phyloP scores from a whole-genome alignment of 2,888 invertebrate species.

The Alloscopus bannaensis region DNA sequence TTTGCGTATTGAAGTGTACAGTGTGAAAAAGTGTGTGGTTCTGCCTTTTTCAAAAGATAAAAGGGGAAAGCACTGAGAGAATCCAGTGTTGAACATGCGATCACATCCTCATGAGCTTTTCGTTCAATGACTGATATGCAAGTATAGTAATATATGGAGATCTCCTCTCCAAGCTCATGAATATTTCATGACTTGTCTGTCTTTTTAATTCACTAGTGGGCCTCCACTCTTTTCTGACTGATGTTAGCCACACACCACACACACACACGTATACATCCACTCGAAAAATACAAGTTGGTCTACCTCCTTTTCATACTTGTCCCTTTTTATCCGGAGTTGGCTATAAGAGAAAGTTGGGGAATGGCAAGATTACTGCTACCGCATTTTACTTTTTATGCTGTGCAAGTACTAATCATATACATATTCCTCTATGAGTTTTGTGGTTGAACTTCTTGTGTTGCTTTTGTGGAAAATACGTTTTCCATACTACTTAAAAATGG shows the following conservation, averaged over 20 bases:
- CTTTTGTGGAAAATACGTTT: too few species aligned
- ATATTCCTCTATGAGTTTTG: neutral
- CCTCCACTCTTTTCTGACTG: conserved; percentile 5
- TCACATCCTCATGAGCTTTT: neutral
- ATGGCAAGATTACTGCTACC: neutral
- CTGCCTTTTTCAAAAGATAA: too few species aligned
- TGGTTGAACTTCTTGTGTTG: neutral
- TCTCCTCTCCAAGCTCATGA: conserved; percentile 9
- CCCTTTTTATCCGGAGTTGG: too few species aligned
- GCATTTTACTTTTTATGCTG: neutral
- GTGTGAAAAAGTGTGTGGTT: too few species aligned
- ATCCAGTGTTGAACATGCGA: too few species aligned
- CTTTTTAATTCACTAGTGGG: conserved; percentile 16
- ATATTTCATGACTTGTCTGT: conserved; percentile 12
- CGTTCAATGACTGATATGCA: conserved; percentile 4
- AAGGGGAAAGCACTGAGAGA: too few species aligned
- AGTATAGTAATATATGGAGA: neutral
- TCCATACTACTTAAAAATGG: too few species aligned
- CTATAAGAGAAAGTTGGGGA: neutral
- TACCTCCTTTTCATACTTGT: neutral
- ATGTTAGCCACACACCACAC: neutral
- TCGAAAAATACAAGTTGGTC: neutral
- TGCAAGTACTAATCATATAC: neutral
- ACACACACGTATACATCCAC: neutral
- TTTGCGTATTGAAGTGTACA: too few species aligned